Conservation (phyloP, 2,797 vertebrate genomes). For the Gymnodraco acuticeps region DNA sequence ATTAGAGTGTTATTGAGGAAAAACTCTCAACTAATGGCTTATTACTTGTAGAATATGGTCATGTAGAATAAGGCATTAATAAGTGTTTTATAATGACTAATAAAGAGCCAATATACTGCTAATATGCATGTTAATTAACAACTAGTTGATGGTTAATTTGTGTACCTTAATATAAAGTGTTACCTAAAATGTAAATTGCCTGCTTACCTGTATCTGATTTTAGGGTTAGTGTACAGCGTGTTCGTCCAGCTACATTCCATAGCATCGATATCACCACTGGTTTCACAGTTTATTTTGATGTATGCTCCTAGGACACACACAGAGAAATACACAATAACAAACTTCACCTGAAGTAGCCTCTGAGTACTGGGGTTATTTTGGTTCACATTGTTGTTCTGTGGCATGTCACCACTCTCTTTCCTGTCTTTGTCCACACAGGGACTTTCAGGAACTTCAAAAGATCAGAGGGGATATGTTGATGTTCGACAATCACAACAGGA, state of each 20-base stretch:
- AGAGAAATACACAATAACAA: background rate
- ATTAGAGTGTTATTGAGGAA: too few species aligned
- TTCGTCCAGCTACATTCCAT: constrained; percentile 93
- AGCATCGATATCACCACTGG: constrained; percentile 85
- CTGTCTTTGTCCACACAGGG: constrained; percentile 45
- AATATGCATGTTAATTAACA: too few species aligned
- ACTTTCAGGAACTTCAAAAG: constrained; percentile 6
- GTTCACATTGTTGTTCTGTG: constrained; percentile 17
- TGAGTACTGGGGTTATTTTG: constrained; percentile 8
- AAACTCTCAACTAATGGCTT: too few species aligned
- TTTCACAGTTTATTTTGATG: constrained; percentile 87
- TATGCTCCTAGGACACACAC: constrained; percentile 68
- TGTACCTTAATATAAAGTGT: too few species aligned
- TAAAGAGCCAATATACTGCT: too few species aligned
- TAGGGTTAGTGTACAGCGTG: constrained; percentile 67
- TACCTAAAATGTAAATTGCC: background rate
- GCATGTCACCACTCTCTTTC: constrained; percentile 20
- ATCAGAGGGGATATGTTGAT: background rate
- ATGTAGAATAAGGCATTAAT: too few species aligned
- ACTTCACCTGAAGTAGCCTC: background rate
- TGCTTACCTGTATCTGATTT: constrained; percentile 76
- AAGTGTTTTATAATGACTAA: too few species aligned
- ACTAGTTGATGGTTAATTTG: too few species aligned
- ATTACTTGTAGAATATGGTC: too few species aligned
- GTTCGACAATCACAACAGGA: background rate